These are phyloP conservation scores for Choloepus hoffmanni DNA, from an alignment of 2,113 vertebrate species.

Conservation along the genomic window DNA sequence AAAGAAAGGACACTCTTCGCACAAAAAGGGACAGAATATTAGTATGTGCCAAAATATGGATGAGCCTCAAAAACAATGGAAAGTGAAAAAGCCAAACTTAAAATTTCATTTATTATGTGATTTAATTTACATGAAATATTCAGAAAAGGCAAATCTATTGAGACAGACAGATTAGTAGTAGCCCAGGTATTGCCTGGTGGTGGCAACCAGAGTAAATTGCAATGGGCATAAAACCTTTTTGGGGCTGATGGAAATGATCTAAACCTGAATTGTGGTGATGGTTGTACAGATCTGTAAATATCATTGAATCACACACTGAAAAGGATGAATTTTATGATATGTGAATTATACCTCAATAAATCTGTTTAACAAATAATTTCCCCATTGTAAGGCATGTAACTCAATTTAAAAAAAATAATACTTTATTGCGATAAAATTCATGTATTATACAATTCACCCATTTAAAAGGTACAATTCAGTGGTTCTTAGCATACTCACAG, in stretches of 20 bases:
- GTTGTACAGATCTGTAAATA: not conserved
- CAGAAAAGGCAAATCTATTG: too few species aligned
- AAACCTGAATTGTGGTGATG: not conserved
- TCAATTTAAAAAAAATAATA: not conserved
- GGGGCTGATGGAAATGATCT: not conserved
- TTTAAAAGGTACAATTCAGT: not conserved
- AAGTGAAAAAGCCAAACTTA: slow-evolving; percentile 35
- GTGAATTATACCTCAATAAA: slow-evolving; percentile 61
- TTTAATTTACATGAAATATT: not conserved
- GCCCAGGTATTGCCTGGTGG: not conserved
- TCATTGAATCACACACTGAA: not conserved
- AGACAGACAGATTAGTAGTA: not conserved
- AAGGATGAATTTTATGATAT: slow-evolving; percentile 21
- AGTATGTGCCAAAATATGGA: not conserved
- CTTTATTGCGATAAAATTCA: not conserved
- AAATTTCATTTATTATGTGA: not conserved
- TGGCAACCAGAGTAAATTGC: not conserved
- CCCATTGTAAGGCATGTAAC: slow-evolving; percentile 36
- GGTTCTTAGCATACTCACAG: slow-evolving; percentile 29
- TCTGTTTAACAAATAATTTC: slow-evolving; percentile 65
- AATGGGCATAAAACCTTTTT: not conserved
- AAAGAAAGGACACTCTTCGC: not conserved
- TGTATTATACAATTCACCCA: not conserved
- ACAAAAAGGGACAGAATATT: not conserved
- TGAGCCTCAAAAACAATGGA: not conserved